Conservation (phyloP, 2,888 invertebrate species). For the Pseudococcus longispinus region DNA sequence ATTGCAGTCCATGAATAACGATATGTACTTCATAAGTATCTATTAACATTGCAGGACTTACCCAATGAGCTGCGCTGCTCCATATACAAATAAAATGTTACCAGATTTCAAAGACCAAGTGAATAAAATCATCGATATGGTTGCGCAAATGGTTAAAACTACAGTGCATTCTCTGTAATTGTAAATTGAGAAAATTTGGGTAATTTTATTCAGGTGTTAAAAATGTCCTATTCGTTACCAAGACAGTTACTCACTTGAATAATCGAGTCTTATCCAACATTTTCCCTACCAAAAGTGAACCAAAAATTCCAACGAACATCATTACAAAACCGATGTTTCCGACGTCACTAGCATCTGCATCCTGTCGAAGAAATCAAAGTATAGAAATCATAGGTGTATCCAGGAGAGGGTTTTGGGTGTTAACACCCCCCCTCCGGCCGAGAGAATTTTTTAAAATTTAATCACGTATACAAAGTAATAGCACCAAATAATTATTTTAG, state of each 20-base stretch:
- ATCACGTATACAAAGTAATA: no score
- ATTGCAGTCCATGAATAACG: no score
- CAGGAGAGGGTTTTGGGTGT: no score
- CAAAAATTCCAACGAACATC: constrained; percentile 90
- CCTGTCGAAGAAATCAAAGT: constrained; percentile 55
- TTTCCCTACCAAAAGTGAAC: constrained; percentile 89
- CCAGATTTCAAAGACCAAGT: constrained; percentile 9
- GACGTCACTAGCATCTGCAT: constrained; percentile 70
- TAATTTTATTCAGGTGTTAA: no score
- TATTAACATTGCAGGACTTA: not conserved
- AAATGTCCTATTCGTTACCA: no score
- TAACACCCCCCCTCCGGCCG: no score
- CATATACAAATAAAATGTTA: constrained; percentile 24
- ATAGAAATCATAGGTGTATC: no score
- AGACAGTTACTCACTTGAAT: constrained; percentile 70
- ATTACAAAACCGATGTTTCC: constrained; percentile 91
- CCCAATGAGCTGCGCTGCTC: not conserved
- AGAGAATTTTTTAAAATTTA: no score
- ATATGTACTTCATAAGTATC: no score
- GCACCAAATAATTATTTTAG: no score
- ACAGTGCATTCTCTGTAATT: constrained; percentile 9
- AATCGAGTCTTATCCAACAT: constrained; percentile 89
- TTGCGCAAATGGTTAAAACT: not conserved
- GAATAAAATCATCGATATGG: not conserved
- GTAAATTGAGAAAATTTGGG: not conserved